Evolutionary conservation across 2,797 vertebrate species (phyloP), one percentile per base, ranked within the genome.

Genomic region (Poeciliopsis turneri): DNA sequence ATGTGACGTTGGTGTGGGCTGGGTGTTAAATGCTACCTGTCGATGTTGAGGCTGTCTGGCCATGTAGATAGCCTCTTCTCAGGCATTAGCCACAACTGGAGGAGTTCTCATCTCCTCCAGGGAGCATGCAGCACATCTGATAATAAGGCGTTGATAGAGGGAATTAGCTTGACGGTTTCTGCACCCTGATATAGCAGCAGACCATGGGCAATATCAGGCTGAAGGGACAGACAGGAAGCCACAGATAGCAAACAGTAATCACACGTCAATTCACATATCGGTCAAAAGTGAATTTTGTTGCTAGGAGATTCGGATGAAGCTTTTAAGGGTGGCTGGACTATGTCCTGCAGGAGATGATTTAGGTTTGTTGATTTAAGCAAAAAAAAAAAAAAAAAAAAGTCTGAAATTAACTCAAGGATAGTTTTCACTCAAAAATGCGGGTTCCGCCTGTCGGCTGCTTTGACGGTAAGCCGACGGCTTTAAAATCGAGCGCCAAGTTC

Each of bases 71-170:
- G 89, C 86, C 84, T 84, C 76, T 41, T 78, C 83, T 89, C 86
- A 84, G 83, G 80, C 90, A 85, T 90, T 83, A 87, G 77, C 69
- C 87, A 85, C 68, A 87, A 84, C 89, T 78, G 78, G 88, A 92
- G 88, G 88, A 82, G 86, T 88, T 86, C 88, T 94, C 92, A 87
- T 93, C 90, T 90, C 90, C 88, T 85, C 89, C 80, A 72, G 82
- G 86, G 83, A 92, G 90, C 92, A 85, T 89, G 90, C 91, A 85
- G 72, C 72, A 74, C 46, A 76, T 86, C 83, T 86, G 89, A 92
- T 92, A 95, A 94, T 95, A 92, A 93, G 93, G 92, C 92, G 94
- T 91, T 94, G 93, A 95, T 92, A 89, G 92, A 90, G 89, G 86
- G 89, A 87, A 91, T 93, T 92, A 94, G 86, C 87, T 87, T 83